Base-by-base conservation (phyloP, 2,888 invertebrate species). In the Hermodice carunculata region DNA sequence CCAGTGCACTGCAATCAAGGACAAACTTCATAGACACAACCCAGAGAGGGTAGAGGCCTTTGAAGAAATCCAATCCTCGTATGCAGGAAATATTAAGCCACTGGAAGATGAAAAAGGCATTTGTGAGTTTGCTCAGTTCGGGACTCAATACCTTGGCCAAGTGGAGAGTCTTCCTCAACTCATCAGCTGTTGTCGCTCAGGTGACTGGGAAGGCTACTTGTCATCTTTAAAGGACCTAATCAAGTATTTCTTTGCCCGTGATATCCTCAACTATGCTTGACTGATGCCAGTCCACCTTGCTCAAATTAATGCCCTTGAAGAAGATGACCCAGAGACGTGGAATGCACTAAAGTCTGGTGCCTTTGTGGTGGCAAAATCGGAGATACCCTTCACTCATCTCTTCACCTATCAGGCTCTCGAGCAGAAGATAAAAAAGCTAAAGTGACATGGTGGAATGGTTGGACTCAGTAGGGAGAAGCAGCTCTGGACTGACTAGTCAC, bases 211-310 rank as follows among this genome's bases (percentile, higher is more conserved):
- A 31, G 40, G 59, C 42, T 61, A 61, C 29, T 26, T 61, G 28
- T 32, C 52, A 31, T 31, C 64, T n/a, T 29, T 61, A 40, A 60
- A 64, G 22, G 61, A 61, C 26, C 34, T 29, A 26, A 64, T 61
- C 40, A 64, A 61, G 42, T 64, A 61, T 42, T 64, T 61, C 52
- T 64, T 64, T 52, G 60, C 60, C n/a, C 60, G 19, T 22, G 60
- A 64, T 43, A 52, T 61, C 32, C 52, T 64, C 29, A 64, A 61
- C 40, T 64, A 52, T 64, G 59, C 54, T 43, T 8, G 61, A 4
- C 43, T 61, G 43, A 54, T 54, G 61, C 61, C 61, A 42, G 53
- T 61, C 34, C 54, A 54, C 46, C 44, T 64, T 22, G 34, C 51
- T 3, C 59, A 64, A 61, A 61, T 59, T 37, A 61, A 51, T 49